These are phyloP conservation scores for Pollenia angustigena DNA, from an alignment of 2,888 invertebrate species.

Conservation along the genomic window DNA sequence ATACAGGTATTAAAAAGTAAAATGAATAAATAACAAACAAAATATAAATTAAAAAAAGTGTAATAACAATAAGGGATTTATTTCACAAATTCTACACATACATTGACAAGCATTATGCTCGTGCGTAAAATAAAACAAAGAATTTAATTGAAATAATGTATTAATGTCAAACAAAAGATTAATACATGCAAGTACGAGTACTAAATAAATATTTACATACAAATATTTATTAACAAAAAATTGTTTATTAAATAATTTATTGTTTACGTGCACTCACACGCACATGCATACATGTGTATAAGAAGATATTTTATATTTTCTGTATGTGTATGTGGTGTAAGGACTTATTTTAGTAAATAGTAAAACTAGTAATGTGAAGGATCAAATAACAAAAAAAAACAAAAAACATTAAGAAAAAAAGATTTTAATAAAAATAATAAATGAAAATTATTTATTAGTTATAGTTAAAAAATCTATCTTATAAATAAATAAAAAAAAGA, in stretches of 20 bases:
- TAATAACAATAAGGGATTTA: constrained; percentile 35
- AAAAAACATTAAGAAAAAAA: constrained; percentile 31
- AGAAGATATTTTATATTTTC: neutral
- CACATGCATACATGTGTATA: constrained; percentile 23
- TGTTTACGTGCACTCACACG: constrained; percentile 15
- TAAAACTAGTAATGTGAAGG: constrained; percentile 75
- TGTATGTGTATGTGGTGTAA: constrained; percentile 8
- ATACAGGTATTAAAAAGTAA: constrained; percentile 69
- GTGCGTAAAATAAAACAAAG: constrained; percentile 1
- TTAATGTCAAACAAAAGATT: constrained; percentile 6
- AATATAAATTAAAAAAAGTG: constrained; percentile 12
- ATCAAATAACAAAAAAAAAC: constrained; percentile 71
- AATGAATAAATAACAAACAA: constrained; percentile 37
- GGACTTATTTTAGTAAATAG: constrained; percentile 45
- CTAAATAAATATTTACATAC: constrained; percentile 35
- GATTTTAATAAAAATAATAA: constrained; percentile 1
- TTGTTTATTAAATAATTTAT: constrained; percentile 51
- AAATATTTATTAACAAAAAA: constrained; percentile 51
- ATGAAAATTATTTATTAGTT: constrained; percentile 64
- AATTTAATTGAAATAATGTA: constrained; percentile 9
- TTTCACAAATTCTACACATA: constrained; percentile 54
- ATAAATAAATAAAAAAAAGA: constrained; percentile 48
- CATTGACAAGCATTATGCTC: constrained; percentile 26
- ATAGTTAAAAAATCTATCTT: constrained; percentile 64
- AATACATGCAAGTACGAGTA: constrained; percentile 18